Percentiles rank a stretch among this genome's conserved stretches.
phyloP scores from a whole-genome alignment of 2,797 vertebrate genomes.

The Acropternis orthonyx region DNA sequence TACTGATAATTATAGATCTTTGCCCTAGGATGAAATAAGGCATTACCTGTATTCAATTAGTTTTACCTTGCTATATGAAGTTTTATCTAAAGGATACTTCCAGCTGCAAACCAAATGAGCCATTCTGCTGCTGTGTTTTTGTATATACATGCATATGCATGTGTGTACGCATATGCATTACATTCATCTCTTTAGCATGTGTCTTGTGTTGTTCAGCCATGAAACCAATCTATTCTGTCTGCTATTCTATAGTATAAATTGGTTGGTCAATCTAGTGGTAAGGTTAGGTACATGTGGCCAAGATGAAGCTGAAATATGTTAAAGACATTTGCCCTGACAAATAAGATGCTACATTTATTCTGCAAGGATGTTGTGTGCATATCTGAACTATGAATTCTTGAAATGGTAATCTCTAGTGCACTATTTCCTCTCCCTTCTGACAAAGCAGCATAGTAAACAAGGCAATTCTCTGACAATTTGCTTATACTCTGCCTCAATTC shows the following conservation, averaged over 20 bases:
- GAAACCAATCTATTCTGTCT: neutral
- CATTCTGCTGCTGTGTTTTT: neutral
- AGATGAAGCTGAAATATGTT: neutral
- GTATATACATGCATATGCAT: accelerated
- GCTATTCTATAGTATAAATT: neutral
- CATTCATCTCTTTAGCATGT: neutral
- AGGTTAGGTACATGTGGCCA: neutral
- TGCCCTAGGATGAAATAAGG: neutral
- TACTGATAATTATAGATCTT: neutral
- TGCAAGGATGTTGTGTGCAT: neutral
- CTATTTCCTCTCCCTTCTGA: neutral
- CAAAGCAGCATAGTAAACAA: neutral
- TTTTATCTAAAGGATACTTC: neutral
- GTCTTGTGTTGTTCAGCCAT: neutral
- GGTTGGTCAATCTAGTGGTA: neutral
- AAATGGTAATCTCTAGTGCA: neutral
- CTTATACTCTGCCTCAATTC: neutral
- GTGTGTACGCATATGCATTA: neutral
- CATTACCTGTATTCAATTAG: neutral
- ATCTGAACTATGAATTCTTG: neutral
- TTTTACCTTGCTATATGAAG: neutral
- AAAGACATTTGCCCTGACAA: neutral
- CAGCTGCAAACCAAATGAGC: neutral
- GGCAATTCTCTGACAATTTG: neutral
- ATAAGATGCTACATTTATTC: neutral